Evolutionary conservation across 1,140 invertebrate species (phyloP).

Genomic region (Zaprionus lachaisei): DNA sequence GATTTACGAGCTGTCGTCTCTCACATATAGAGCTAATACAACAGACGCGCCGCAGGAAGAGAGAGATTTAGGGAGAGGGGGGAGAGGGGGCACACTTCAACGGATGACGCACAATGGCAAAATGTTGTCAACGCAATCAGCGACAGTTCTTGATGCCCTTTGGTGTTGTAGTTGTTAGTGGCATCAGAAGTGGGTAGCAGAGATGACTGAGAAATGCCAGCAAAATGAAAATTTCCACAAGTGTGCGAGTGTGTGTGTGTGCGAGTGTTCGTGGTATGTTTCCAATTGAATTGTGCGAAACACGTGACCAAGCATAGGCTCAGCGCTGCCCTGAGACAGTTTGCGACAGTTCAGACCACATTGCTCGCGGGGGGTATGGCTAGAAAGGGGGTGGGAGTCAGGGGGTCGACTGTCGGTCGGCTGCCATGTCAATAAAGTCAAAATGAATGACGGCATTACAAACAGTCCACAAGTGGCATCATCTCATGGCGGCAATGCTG

Average conservation of each 20-base stretch:
- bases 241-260: not conserved
- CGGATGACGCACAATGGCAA: constrained; percentile 66
- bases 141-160: constrained; percentile 37
- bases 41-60: not conserved
- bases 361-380: not conserved
- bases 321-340: not conserved
- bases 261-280: constrained; percentile 36
- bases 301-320: constrained; percentile 63
- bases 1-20: constrained; percentile 77
- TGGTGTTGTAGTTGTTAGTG: constrained; percentile 60
- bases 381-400: constrained; percentile 11
- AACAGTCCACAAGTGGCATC: constrained; percentile 71
- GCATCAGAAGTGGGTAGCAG: constrained; percentile 52
- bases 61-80: constrained; percentile 12
- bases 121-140: constrained; percentile 83
- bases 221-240: constrained; percentile 16
- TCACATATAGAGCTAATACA: constrained; percentile 50
- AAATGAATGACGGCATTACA: constrained; percentile 74
- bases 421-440: constrained; percentile 77
- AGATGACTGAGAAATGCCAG: constrained; percentile 34
- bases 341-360: not conserved
- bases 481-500: not conserved
- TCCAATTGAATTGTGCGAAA: constrained; percentile 79
- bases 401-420: not conserved
- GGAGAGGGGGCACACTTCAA: constrained; percentile 18